Evolutionary conservation across 2,888 invertebrate species (phyloP).

Genomic region (Augochlorella aurata): DNA sequence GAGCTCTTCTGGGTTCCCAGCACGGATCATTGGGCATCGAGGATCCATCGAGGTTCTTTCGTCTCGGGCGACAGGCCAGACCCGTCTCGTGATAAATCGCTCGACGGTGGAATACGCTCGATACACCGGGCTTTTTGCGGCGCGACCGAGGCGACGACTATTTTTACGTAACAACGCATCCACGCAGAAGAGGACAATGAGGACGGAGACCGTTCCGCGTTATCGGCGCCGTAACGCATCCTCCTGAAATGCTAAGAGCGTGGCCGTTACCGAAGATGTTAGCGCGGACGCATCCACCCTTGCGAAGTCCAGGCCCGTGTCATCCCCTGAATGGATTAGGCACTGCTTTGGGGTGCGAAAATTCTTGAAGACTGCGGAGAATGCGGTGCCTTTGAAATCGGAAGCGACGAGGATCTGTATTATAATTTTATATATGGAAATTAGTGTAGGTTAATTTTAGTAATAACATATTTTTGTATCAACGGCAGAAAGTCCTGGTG

Average conservation of each 20-base stretch:
- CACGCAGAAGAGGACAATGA: not conserved
- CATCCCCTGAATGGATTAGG: conserved; percentile 50
- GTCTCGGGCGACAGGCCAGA: not conserved
- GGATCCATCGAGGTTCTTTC: conserved; percentile 9
- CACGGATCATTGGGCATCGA: conserved; percentile 13
- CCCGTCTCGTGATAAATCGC: conserved; percentile 2
- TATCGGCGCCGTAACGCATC: conserved; percentile 61
- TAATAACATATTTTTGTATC: too few species aligned
- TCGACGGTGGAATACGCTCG: not conserved
- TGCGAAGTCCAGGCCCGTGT: not conserved
- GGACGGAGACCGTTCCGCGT: conserved; percentile 49
- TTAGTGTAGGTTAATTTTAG: too few species aligned
- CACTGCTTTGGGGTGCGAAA: not conserved
- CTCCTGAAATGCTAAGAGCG: conserved; percentile 39
- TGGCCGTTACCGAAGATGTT: conserved; percentile 43
- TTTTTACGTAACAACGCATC: conserved; percentile 42
- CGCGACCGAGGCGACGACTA: conserved; percentile 11
- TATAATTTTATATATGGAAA: too few species aligned
- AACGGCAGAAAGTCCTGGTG: too few species aligned
- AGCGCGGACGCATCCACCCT: conserved; percentile 47
- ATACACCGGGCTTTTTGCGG: not conserved
- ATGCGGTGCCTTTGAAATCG: too few species aligned
- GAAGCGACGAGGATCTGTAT: too few species aligned
- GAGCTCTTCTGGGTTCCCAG: not conserved
- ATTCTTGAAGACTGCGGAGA: not conserved